Base-by-base conservation (phyloP, 2,797 vertebrate species). In the Halcyon badia region DNA sequence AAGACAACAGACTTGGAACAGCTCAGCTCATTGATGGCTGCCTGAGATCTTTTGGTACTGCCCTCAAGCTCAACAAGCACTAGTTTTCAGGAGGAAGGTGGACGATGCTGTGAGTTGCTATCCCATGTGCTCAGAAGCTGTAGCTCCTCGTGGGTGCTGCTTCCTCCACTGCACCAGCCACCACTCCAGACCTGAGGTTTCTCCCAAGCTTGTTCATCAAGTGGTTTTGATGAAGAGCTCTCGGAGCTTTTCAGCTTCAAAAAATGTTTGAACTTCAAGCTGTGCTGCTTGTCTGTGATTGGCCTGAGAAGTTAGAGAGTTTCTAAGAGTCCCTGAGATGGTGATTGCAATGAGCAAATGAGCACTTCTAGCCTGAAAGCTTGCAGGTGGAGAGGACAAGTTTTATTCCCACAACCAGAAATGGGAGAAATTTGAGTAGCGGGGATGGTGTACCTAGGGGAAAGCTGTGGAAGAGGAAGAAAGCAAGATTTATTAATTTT, bases 41-140 rank as follows among this genome's bases (percentile, higher is more conserved):
- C 42, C 42, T 5, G 20, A 35, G 42, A 8, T 30, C 16, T 51
- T 57, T 58, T 54, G 56, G 31, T 30, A 6, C 41, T 78, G 11
- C 13, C 24, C 41, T 56, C 6, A 57, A 78, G 33, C 26, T 42
- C 22, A 42, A 19, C 0, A 1, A 71, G 49, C 22, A 7, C n/a
- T n/a, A 1, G 13, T 42, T 79, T 52, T 44, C 11, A 6, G 31
- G 56, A 51, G 33, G 30, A 16, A 31, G 18, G 6, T 4, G 0
- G 2, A 9, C 5, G 21, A 4, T 1, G 1, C 61, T 60, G 54
- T 16, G 57, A 81, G 31, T 69, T 83, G 54, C 58, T 39, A 10
- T 52, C 6, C 2, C 0, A 0, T 0, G 3, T 35, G 1, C 48
- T 62, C 21, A 3, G 69, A 54, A 41, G 57, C 39, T 44, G 44